Percentiles rank a stretch among this genome's conserved stretches.
These are phyloP conservation scores for Psophia crepitans DNA, from an alignment of 2,113 vertebrate genomes.

Conservation along the genomic window DNA sequence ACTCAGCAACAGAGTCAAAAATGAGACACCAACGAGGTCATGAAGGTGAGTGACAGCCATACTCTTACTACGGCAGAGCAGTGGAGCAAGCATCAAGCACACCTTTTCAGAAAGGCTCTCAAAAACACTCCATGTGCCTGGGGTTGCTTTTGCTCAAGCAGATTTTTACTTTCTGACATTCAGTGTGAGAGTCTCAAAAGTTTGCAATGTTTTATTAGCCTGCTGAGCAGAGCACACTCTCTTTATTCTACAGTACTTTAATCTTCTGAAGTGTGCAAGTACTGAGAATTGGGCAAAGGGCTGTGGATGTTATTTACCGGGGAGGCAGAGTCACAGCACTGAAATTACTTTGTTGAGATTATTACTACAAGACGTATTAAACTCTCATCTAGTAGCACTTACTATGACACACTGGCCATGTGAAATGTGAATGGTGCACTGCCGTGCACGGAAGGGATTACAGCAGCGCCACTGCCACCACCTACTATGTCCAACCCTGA, in stretches of 20 bases:
- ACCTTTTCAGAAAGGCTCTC: neutral
- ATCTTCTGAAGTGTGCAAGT: conserved; percentile 29
- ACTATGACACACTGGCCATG: neutral
- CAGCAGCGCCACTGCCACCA: neutral
- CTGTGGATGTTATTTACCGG: neutral
- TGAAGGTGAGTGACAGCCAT: neutral
- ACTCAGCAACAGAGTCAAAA: conserved; percentile 14
- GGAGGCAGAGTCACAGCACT: neutral
- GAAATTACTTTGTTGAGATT: conserved; percentile 3
- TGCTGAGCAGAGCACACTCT: conserved; percentile 19
- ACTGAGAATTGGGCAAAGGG: neutral
- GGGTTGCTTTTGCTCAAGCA: conserved; percentile 6
- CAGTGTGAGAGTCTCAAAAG: neutral
- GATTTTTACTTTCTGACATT: conserved; percentile 10
- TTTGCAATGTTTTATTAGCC: conserved; percentile 25
- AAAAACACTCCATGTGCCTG: neutral
- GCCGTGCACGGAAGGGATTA: neutral
- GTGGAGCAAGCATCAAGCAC: neutral
- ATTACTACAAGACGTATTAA: neutral
- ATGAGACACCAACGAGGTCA: conserved; percentile 1
- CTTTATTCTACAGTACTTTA: conserved; percentile 53
- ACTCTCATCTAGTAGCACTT: neutral
- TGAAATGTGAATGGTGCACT: neutral
- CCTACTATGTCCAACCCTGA: neutral
- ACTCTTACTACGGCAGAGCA: neutral